These are phyloP conservation scores for Diuraphis noxia DNA, from an alignment of 1,140 invertebrate genomes.

Conservation along the genomic window DNA sequence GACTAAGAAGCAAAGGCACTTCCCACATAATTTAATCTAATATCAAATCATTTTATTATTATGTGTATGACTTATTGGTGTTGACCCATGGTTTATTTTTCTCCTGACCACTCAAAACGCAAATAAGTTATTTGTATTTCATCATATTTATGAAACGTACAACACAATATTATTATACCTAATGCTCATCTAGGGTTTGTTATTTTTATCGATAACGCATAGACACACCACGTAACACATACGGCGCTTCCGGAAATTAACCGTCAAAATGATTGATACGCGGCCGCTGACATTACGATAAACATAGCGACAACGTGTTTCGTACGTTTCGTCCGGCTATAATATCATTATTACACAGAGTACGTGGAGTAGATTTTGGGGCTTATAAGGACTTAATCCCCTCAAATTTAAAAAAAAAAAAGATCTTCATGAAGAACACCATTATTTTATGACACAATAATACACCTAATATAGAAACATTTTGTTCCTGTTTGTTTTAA, in stretches of 20 bases:
- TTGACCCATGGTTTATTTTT: neutral
- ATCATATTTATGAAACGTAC: neutral
- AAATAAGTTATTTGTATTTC: neutral
- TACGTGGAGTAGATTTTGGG: neutral
- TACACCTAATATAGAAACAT: neutral
- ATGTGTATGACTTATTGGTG: neutral
- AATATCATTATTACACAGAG: neutral
- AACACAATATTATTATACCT: neutral
- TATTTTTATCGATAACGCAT: neutral
- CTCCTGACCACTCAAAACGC: neutral
- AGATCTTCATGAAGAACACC: neutral
- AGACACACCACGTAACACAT: neutral
- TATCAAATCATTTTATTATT: neutral
- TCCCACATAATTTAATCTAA: neutral
- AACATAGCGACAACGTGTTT: neutral
- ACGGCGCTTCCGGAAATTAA: neutral
- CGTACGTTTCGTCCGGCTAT: neutral
- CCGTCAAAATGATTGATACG: conserved; percentile 29
- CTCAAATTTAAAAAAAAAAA: neutral
- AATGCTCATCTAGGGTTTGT: neutral
- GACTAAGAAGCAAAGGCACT: neutral
- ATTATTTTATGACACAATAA: neutral
- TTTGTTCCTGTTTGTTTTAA: no score
- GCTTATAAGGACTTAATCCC: neutral
- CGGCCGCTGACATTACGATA: neutral